Base-by-base conservation (phyloP, 2,888 invertebrate species). In the Netelia melanura region DNA sequence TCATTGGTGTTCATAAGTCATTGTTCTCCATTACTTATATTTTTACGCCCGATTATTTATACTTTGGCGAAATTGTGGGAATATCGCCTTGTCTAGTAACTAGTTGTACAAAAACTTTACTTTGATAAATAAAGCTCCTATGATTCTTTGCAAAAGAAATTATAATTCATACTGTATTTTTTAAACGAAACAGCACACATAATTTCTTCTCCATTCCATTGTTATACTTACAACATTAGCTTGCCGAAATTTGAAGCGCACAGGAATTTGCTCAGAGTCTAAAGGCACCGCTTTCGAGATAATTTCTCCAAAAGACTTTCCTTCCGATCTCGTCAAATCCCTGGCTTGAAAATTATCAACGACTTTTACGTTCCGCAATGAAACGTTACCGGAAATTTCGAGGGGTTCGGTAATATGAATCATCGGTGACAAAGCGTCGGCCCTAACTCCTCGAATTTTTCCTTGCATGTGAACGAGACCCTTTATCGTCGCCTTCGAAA, bases 381-480 rank as follows among this genome's bases (percentile, higher is more conserved):
- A 87, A 58, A 92, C 90, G 91, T 94, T 94, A 0, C 94, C 95
- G 2, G 90, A 86, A 3, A 96, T 84, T 3, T 90, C 89, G 2
- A 95, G 81, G 14, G 94, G 89, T 8, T 94, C 92, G 48, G 94
- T 90, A 17, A 95, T 93, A 6, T 93, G 91, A 64, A 93, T 94
- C 2, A 94, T 90, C 2, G 95, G 95, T 83, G 94, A 94, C 86
- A 95, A 93, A 61, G 92, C 90, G 11, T 94, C 92, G 5, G 95
- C 87, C 17, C 92, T 91, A 8, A 91, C 88, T 52, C 95, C 95
- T 43, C 92, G 90, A 76, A 95, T 92, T 88, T 94, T 94, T 9
- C 95, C 95, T 89, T 93, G 91, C 14, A 94, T 80, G 38, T 91
- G 84, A 38, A 96, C 93, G 0, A 94, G 94, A 64, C 94, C 94